Base-by-base conservation (phyloP, 2,888 invertebrate genomes). In the Drosophila heteroneura region DNA sequence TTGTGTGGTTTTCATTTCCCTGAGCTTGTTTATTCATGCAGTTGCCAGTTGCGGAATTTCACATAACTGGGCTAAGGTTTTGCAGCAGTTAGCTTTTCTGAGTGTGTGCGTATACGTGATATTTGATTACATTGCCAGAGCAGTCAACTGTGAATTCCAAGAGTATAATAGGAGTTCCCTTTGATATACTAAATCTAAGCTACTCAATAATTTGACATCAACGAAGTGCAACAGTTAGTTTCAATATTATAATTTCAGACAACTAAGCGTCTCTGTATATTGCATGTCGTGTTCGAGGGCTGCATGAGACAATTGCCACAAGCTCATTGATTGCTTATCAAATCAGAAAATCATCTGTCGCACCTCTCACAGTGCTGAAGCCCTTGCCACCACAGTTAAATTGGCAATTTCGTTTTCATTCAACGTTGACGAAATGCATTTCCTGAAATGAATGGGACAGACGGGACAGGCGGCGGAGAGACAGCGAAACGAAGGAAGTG, bases 351-450 rank as follows among this genome's bases (percentile, higher is more conserved):
- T 52, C 47, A 57, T 44, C 32, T 22, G 37, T 33, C 47, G 35
- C 64, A 70, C 53, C 61, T 51, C 37, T 64, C 19, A 51, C 68
- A 58, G 47, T 30, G n/a, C 33, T 47, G 37, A 30, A 14, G 32
- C n/a, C 35, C 10, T 22, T 19, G 44, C 49, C 60, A 65, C 67
- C 66, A 57, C 61, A 70, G 71, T 72, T 72, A 84, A 90, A 91
- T 90, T 90, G 89, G 75, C 91, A 90, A 91, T 91, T 90, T 90
- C 83, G 74, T 81, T 90, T 90, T 89, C 87, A 87, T 82, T 86
- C 76, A 85, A 71, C 75, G 72, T 77, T 85, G 88, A 90, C 82
- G 91, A 87, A 89, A 85, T 85, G 83, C 84, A 88, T 88, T 89
- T 89, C 89, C 89, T 76, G 86, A 70, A 86, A 89, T 78, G 70